Evolutionary conservation across 2,797 vertebrate genomes (phyloP), one percentile per base, ranked within the genome.

Genomic region (Urocyon cinereoargenteus): DNA sequence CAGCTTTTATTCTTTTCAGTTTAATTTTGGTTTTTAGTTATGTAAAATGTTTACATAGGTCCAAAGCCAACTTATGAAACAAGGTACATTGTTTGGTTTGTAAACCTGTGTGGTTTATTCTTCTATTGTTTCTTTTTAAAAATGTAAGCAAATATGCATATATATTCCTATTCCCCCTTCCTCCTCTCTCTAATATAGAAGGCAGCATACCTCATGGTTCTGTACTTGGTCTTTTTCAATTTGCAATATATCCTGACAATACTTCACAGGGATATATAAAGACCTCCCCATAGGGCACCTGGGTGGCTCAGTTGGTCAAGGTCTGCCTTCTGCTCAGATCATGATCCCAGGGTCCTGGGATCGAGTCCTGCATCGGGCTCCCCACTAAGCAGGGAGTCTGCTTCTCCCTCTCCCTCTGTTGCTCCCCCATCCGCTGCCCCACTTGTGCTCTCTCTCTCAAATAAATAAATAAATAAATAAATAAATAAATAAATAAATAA

Each of bases 1-100:
- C 18, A 34, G 40, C 61, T 96, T 97, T 97, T 64, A 70, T 93
- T 98, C 92, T 86, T 92, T 68, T 61, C 19, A 28, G 87, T 81
- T 98, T 91, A 88, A 92, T 95, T 96, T 96, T 90, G 85, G 40
- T 75, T 93, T 96, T 81, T 31, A 81, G 91, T 93, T 95, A 90
- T 72, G 75, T 79, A 94, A 96, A 97, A 96, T 75, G 91, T 97
- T 96, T 92, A 95, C 70, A 93, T 53, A 45, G 68, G 57, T 86
- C 78, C 51, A 86, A 95, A 96, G 86, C 70, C 91, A 91, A 72
- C 73, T 95, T 96, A 77, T 8, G 75, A 95, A 96, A 92, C 5
- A 59, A 88, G 57, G 68, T 90, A 89, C 91, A 86, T 70, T 77
- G 86, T 88, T 93, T 92, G 59, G 45, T 84, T 94, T 81, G 28